Percentiles rank a stretch among this genome's conserved stretches.
These are phyloP conservation scores for Drosophila ambigua DNA, from an alignment of 1,140 invertebrate species.

Conservation along the genomic window DNA sequence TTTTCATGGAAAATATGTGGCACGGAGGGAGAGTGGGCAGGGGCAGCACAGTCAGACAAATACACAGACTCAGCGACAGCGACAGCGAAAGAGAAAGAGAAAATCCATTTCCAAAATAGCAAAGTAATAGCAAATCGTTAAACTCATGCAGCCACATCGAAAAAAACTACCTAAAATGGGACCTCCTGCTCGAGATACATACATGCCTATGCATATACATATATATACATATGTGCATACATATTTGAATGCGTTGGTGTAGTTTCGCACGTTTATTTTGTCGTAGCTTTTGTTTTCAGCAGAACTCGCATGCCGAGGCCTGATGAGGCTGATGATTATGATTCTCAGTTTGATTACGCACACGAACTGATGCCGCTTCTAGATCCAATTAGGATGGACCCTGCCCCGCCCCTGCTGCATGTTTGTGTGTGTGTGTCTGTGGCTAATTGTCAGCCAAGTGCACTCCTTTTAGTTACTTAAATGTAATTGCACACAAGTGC, in stretches of 20 bases:
- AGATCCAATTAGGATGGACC: conserved; percentile 14
- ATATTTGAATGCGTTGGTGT: neutral
- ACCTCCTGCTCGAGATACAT: conserved; percentile 31
- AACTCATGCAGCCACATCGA: conserved; percentile 42
- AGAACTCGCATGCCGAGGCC: conserved; percentile 2
- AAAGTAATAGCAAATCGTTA: conserved; percentile 77
- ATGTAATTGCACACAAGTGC: conserved; percentile 71
- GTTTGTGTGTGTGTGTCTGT: conserved; percentile 17
- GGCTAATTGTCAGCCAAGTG: conserved; percentile 63
- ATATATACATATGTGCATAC: conserved; percentile 12
- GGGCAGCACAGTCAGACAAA: conserved; percentile 4
- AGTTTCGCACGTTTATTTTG: conserved; percentile 23
- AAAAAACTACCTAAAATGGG: conserved; percentile 48
- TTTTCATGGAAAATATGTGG: neutral
- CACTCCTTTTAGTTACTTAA: conserved; percentile 62
- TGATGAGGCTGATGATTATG: conserved; percentile 28
- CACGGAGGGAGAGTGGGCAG: neutral
- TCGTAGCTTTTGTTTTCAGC: conserved; percentile 18
- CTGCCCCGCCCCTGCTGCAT: neutral
- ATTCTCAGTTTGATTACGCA: conserved; percentile 49
- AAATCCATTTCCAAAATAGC: conserved; percentile 70
- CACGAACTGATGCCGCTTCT: conserved; percentile 43
- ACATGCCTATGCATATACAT: conserved; percentile 8
- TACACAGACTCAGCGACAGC: conserved; percentile 35
- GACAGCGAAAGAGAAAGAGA: conserved; percentile 5